Percentiles rank a stretch among this genome's conserved stretches.
phyloP scores from a whole-genome alignment of 2,113 vertebrate species.

The Gallinago paraguaiae region DNA sequence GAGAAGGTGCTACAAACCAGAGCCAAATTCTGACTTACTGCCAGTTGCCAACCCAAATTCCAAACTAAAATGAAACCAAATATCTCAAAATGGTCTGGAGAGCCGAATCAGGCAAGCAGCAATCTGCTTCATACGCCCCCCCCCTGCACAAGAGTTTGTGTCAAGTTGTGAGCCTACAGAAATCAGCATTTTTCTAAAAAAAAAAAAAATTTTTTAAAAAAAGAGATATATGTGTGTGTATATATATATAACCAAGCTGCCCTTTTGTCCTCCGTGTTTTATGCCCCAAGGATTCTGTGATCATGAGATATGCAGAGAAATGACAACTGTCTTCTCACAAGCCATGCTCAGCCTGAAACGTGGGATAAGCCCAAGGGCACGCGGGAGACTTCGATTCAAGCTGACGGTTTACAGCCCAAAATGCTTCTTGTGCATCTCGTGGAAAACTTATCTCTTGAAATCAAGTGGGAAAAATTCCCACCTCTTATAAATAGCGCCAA shows the following conservation, averaged over 20 bases:
- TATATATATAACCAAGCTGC: not conserved
- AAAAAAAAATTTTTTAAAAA: no score
- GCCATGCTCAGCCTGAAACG: not conserved
- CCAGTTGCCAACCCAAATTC: not conserved
- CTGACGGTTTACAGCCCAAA: not conserved
- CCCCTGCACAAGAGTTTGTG: not conserved
- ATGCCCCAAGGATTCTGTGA: not conserved
- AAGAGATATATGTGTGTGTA: fast-evolving
- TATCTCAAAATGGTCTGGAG: not conserved
- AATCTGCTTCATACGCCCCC: not conserved
- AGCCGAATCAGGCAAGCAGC: not conserved
- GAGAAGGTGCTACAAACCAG: not conserved
- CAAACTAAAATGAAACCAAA: not conserved
- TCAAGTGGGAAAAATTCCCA: not conserved
- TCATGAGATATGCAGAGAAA: not conserved
- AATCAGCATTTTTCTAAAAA: not conserved
- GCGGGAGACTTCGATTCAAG: not conserved
- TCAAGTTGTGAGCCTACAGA: not conserved
- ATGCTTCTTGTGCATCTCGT: not conserved
- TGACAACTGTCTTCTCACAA: not conserved
- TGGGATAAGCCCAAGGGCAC: not conserved
- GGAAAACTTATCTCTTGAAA: not conserved
- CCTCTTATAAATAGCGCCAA: not conserved
- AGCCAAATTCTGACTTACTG: not conserved
- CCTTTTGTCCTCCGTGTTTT: not conserved